These are phyloP conservation scores for Catharus fuscescens DNA, from an alignment of 2,113 vertebrate genomes.

Conservation along the genomic window DNA sequence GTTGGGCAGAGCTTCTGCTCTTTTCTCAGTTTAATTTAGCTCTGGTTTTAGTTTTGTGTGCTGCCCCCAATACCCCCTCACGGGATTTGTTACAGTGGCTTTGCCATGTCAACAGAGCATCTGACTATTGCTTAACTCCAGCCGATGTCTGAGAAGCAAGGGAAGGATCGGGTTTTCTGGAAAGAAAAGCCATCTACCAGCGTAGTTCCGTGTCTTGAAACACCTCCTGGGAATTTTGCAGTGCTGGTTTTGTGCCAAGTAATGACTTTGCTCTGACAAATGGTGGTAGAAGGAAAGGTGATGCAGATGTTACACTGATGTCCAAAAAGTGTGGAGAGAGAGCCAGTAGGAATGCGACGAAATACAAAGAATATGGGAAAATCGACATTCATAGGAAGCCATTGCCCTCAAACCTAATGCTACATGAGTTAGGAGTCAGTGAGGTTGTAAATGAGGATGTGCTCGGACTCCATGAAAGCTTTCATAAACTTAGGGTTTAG, in stretches of 20 bases:
- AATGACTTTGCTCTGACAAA: not conserved
- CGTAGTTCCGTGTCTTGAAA: not conserved
- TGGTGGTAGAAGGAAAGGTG: not conserved
- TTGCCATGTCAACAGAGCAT: accelerated
- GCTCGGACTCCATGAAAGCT: not conserved
- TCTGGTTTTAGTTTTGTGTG: not conserved
- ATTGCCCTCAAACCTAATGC: not conserved
- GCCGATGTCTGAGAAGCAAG: not conserved
- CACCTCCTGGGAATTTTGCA: not conserved
- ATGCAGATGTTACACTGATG: not conserved
- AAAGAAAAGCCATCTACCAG: not conserved
- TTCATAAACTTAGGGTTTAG: not conserved
- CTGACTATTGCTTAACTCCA: not conserved
- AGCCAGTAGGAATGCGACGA: not conserved
- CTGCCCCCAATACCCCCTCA: not conserved
- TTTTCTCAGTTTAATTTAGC: not conserved
- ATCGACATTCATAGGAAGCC: not conserved
- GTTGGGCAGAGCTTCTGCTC: not conserved
- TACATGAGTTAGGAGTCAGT: not conserved
- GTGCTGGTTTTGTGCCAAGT: not conserved
- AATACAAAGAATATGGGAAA: not conserved
- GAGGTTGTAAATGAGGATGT: not conserved
- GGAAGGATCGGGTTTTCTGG: not conserved
- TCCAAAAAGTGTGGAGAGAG: not conserved
- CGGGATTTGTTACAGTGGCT: not conserved